Base-by-base conservation (phyloP, 2,888 invertebrate genomes). In the Nemapogon koenigi region DNA sequence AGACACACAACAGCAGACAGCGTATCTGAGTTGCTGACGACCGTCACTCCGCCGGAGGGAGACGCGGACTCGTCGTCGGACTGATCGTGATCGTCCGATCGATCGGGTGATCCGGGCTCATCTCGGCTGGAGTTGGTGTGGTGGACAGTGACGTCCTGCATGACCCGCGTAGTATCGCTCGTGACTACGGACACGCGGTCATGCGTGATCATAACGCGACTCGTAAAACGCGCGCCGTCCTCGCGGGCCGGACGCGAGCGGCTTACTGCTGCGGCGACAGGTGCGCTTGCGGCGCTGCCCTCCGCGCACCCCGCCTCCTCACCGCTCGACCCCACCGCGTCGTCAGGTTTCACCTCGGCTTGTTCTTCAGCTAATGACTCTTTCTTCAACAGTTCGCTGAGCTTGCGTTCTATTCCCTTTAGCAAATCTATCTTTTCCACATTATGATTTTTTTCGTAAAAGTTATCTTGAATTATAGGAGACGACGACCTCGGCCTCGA, bases 181-280 rank as follows among this genome's bases (percentile, higher is more conserved):
- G 89, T 87, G 63, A 89, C 85, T 50, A 89, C 87, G 71, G 86
- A 89, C 56, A 89, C 89, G 63, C 62, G 81, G 66, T 89, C 87
- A 79, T 90, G 90, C 58, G 91, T 91, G 78, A 92, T 92, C 90
- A 91, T 91, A 70, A 92, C 89, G 82, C 91, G 86, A 82, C 91
- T 91, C 58, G 89, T 90, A 68, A 91, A 92, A 64, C 89, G 88
- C 70, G 86, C 84, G 47, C 80, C 81, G 71, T 79, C 79, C 69
- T 71, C 70, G 56, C 73, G 67, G 57, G 71, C 71, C 75, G 76
- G 64, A 66, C 76, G 75, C 79, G 76, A 68, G 66, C 76, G 68
- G 72, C 72, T 66, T 65, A 76, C 75, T 79, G 76, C 58, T 57
- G 67, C 57, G 50, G 60, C 44, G 41, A 43, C 40, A 63, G 65